A percentile compares a stretch with the other conserved stretches of the same genome.
phyloP scores from a whole-genome alignment of 2,888 invertebrate species.

The Agrilus mali region DNA sequence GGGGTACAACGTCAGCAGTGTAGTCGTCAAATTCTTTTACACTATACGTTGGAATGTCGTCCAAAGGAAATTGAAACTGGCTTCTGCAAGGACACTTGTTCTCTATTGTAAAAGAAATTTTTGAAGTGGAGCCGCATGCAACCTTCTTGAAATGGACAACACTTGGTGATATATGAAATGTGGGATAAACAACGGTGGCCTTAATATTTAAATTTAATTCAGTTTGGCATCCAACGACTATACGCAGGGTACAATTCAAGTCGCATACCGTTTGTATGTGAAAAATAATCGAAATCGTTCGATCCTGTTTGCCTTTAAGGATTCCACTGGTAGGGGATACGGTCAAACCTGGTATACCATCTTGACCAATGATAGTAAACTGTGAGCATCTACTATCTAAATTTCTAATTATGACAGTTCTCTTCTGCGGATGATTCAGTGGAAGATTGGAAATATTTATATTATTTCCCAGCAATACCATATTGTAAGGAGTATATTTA shows the following conservation, averaged over 20 bases:
- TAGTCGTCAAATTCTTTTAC: conserved; percentile 19
- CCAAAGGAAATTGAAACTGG: conserved; percentile 23
- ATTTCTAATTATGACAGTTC: conserved; percentile 11
- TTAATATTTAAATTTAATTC: conserved; percentile 33
- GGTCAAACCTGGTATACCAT: conserved; percentile 15
- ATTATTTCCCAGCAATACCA: no score
- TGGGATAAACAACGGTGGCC: conserved; percentile 41
- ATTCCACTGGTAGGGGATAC: conserved; percentile 18
- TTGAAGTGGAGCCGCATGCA: conserved; percentile 23
- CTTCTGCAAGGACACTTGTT: conserved; percentile 23
- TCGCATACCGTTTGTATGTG: conserved; percentile 6
- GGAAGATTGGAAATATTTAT: conserved; percentile 22
- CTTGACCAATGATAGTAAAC: conserved; percentile 15
- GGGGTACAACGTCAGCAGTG: neutral
- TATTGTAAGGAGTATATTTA: no score
- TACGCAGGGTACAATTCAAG: conserved; percentile 9
- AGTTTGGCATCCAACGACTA: conserved; percentile 28
- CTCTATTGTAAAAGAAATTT: conserved; percentile 20
- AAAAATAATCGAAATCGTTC: conserved; percentile 17
- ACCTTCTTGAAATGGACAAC: conserved; percentile 39
- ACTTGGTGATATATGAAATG: conserved; percentile 37
- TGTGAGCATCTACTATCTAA: conserved; percentile 2
- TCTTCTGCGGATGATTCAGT: conserved; percentile 23
- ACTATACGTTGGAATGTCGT: conserved; percentile 28
- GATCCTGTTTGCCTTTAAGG: conserved; percentile 16